A percentile compares a stretch with the other conserved stretches of the same genome.
Evolutionary conservation across 2,888 invertebrate genomes (phyloP).

Genomic region (Drosophila mettleri): DNA sequence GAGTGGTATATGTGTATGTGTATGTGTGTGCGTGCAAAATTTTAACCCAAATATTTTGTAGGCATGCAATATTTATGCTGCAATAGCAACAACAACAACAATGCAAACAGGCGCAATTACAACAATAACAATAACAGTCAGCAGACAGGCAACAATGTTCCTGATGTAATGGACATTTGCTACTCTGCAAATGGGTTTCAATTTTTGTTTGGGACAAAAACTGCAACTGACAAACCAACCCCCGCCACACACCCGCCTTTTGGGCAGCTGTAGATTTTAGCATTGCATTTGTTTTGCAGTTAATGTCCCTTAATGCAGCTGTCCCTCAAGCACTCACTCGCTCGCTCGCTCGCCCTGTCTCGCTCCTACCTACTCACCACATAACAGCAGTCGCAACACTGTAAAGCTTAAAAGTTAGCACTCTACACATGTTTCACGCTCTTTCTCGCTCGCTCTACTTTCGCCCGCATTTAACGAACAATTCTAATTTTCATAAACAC

Average conservation of each 20-base stretch:
- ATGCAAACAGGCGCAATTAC: constrained; percentile 51
- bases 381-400: not conserved
- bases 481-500: constrained; percentile 81
- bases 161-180: constrained; percentile 62
- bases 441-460: not conserved
- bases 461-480: constrained; percentile 59
- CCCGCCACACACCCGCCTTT: constrained; percentile 24
- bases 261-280: constrained; percentile 42
- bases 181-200: constrained; percentile 39
- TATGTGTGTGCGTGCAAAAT: constrained; percentile 62
- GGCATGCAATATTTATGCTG: constrained; percentile 76
- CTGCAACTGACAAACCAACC: constrained; percentile 40
- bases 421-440: not conserved
- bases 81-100: constrained; percentile 36
- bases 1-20: constrained; percentile 24
- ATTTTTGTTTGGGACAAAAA: constrained; percentile 11
- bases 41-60: constrained; percentile 81
- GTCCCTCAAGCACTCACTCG: constrained; percentile 36
- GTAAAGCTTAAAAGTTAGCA: constrained; percentile 6
- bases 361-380: not conserved
- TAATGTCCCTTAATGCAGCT: constrained; percentile 60
- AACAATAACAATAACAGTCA: constrained; percentile 54
- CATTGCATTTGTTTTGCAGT: constrained; percentile 26
- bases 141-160: constrained; percentile 43
- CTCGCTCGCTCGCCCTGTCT: not conserved